Evolutionary conservation across 2,797 vertebrate genomes (phyloP), one percentile per base, ranked within the genome.

Genomic region (Pyrocephalus nanus): DNA sequence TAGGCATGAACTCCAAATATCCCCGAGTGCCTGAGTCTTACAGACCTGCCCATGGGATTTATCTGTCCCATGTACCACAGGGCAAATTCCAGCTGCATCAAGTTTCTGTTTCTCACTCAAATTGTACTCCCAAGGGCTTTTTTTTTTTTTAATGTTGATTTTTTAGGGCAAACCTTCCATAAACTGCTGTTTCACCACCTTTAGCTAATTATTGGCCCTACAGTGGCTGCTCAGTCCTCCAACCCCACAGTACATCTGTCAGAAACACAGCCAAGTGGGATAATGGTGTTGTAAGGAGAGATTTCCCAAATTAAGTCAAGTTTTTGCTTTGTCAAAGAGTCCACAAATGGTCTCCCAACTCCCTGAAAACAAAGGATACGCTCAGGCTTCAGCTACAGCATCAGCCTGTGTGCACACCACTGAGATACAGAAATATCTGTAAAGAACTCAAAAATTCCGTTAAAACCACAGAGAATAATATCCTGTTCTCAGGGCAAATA

Each of bases 21-120:
- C 40, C 15, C 30, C 0, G 0, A 51, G 43, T 12, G 8, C 45
- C 12, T 2, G 15, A 53, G 14, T 11, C 27, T 9, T 29, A 34
- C 26, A 42, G n/a, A 29, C 17, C 16, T 21, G 22, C 32, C 57
- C 34, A 15, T 1, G 29, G 43, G 15, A 48, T 40, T 78, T 66
- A 18, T 66, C 22, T 64, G 27, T 27, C 20, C 27, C 13, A 1
- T 3, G 20, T 29, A 21, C 26, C 42, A 85, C 1, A 1, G 23
- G 42, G 26, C 60, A 65, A 72, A 58, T 36, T 53, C 47, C 57
- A 77, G 29, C 48, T 20, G 51, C 42, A 6, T 11, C 8, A 54
- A 70, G 26, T 50, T 86, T 32, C 27, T 43, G 6, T 42, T 85
- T 77, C 62, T 72, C n/a, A 51, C 36, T 38, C 36, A 32, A 75